phyloP scores from a whole-genome alignment of 2,113 vertebrate genomes.

The Charina bottae region DNA sequence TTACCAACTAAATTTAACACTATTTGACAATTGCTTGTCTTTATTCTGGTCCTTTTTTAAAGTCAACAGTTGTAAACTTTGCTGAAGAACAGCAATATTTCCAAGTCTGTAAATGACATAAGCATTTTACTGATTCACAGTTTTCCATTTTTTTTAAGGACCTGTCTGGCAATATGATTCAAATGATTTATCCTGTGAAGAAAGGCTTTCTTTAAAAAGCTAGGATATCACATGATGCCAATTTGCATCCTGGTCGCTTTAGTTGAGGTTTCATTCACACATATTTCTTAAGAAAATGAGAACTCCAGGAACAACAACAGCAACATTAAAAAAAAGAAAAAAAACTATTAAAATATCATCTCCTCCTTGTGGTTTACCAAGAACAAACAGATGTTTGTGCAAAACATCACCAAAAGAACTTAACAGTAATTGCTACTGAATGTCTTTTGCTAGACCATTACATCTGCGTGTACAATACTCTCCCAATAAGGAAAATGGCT shows the following conservation, averaged over 20 bases:
- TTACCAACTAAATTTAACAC: slow-evolving; percentile 20
- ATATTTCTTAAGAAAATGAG: slow-evolving; percentile 59
- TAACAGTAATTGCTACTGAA: slow-evolving; percentile 9
- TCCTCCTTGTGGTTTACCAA: slow-evolving; percentile 47
- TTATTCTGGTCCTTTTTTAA: background rate
- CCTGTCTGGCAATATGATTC: slow-evolving; percentile 38
- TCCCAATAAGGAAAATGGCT: slow-evolving; percentile 2
- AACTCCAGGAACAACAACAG: slow-evolving; percentile 41
- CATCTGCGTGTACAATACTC: slow-evolving; percentile 39
- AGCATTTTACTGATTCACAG: slow-evolving; percentile 26
- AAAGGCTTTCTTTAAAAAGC: slow-evolving; percentile 33
- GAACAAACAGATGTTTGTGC: slow-evolving; percentile 37
- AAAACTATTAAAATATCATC: slow-evolving; percentile 37
- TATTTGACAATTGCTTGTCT: slow-evolving; percentile 3
- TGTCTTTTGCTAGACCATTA: slow-evolving; percentile 41
- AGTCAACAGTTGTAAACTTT: slow-evolving; percentile 27
- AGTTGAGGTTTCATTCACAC: slow-evolving; percentile 49
- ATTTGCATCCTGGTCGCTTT: slow-evolving; percentile 37
- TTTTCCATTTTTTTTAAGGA: slow-evolving; percentile 51
- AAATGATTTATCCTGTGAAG: slow-evolving; percentile 49
- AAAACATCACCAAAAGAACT: slow-evolving; percentile 26
- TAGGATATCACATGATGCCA: slow-evolving; percentile 44
- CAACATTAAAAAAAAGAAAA: slow-evolving; percentile 30
- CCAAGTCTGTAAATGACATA: slow-evolving; percentile 46
- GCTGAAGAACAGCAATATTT: slow-evolving; percentile 45